A percentile compares a stretch with the other conserved stretches of the same genome.
Conservation (phyloP, 2,888 invertebrate genomes). For the Apamea epomidion region DNA sequence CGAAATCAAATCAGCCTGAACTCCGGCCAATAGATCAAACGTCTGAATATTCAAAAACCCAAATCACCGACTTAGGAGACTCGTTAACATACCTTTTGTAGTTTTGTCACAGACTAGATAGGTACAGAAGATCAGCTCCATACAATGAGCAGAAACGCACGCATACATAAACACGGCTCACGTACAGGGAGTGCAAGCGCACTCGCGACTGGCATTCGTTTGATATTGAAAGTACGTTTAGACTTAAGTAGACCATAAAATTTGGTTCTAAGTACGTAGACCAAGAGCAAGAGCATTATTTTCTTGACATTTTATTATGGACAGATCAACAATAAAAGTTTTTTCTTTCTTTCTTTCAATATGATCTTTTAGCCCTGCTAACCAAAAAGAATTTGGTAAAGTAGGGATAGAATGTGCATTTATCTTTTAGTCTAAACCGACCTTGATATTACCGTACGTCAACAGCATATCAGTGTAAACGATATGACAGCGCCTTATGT, state of each 20-base stretch:
- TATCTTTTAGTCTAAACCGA: neutral
- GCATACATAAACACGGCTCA: neutral
- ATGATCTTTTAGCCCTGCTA: neutral
- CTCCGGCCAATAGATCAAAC: constrained; percentile 34
- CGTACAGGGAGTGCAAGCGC: neutral
- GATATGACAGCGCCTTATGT: neutral
- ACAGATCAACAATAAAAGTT: no score
- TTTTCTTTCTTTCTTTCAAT: no score
- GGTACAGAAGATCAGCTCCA: neutral
- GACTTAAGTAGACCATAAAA: neutral
- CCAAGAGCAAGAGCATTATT: neutral
- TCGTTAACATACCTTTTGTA: constrained; percentile 43
- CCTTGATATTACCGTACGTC: neutral
- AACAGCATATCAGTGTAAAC: neutral
- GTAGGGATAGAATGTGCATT: neutral
- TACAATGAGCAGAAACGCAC: neutral
- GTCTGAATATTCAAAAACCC: constrained; percentile 51
- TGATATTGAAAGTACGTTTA: neutral
- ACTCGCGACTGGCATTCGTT: neutral
- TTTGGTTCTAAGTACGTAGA: neutral
- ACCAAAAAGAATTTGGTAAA: neutral
- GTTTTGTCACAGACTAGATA: neutral
- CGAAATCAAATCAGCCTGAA: constrained; percentile 40
- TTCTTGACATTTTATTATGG: neutral
- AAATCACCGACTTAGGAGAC: constrained; percentile 22